Evolutionary conservation across 2,113 vertebrate species (phyloP).

Genomic region (Myrmophylax atrothorax): DNA sequence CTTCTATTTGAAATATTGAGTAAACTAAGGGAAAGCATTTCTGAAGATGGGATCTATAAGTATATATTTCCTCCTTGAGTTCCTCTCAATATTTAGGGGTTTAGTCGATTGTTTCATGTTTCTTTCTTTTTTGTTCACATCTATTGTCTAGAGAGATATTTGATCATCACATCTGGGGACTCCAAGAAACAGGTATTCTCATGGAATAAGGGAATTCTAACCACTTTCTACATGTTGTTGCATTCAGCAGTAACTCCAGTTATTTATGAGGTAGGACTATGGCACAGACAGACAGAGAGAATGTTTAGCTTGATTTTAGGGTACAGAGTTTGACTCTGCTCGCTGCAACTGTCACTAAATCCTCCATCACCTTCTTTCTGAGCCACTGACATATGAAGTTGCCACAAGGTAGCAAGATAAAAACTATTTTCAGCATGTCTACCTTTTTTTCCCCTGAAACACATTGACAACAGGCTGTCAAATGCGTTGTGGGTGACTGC

Average conservation of each 20-base stretch:
- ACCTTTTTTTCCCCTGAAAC: not conserved
- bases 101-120: not conserved
- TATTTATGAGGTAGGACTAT: not conserved
- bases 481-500: not conserved
- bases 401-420: not conserved
- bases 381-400: not conserved
- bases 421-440: not conserved
- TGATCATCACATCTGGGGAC: fast-evolving
- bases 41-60: not conserved
- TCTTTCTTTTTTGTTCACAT: not conserved
- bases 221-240: not conserved
- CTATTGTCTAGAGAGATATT: not conserved
- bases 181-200: not conserved
- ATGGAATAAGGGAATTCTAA: not conserved
- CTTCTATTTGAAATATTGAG: not conserved
- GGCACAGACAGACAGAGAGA: not conserved
- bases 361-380: not conserved
- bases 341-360: not conserved
- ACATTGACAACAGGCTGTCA: not conserved
- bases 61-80: not conserved
- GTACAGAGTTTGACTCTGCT: not conserved
- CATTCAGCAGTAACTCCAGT: not conserved
- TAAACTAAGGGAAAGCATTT: not conserved
- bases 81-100: not conserved
- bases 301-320: not conserved